Conservation (phyloP, 2,113 vertebrate genomes). For the Lethenteron reissneri region DNA sequence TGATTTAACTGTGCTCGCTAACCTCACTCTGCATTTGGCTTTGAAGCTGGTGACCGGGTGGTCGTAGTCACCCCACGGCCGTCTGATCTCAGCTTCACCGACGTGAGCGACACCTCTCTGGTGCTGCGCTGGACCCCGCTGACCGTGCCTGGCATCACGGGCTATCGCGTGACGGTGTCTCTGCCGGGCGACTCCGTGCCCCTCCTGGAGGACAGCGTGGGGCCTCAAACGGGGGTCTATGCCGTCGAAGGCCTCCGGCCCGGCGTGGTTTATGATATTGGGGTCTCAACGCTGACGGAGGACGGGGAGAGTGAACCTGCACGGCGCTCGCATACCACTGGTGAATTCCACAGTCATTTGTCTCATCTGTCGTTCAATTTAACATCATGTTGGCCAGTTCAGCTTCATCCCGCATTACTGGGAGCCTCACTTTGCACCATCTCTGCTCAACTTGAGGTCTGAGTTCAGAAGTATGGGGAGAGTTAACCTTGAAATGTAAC, state of each 20-base stretch:
- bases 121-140: conserved; percentile 80
- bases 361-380: no score
- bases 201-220: conserved; percentile 75
- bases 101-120: conserved; percentile 76
- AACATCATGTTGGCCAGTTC: no score
- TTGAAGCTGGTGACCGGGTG: no score
- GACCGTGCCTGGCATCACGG: conserved; percentile 61
- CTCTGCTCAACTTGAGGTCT: no score
- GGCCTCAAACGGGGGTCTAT: conserved; percentile 54
- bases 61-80: conserved; percentile 54
- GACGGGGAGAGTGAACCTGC: conserved; percentile 71
- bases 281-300: conserved; percentile 69
- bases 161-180: conserved; percentile 79
- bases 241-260: conserved; percentile 80
- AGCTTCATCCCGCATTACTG: no score
- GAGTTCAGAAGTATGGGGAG: no score
- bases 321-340: conserved; percentile 73
- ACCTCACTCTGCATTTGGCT: no score
- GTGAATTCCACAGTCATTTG: conserved; percentile 27
- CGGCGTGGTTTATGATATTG: conserved; percentile 90
- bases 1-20: no score
- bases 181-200: conserved; percentile 71
- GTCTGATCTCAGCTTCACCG: conserved; percentile 73
- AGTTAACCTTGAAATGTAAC: no score
- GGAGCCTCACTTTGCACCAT: no score